These are phyloP conservation scores for Tachysurus fulvidraco DNA, from an alignment of 2,113 vertebrate genomes.

Conservation along the genomic window DNA sequence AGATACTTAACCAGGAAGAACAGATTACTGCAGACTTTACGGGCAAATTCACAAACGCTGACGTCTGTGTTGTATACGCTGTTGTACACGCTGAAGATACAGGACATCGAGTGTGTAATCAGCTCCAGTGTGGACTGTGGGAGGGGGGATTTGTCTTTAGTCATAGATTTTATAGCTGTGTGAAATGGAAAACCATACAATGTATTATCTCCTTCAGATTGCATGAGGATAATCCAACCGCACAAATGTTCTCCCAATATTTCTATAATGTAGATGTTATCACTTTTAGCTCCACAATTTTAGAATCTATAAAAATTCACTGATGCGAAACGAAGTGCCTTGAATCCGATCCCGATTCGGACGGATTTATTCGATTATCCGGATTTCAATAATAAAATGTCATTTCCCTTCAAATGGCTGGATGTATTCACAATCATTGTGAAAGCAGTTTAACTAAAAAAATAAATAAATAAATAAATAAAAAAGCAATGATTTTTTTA, in stretches of 20 bases:
- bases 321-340: no score
- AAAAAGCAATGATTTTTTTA: no score
- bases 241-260: not conserved
- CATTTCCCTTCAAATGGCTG: no score
- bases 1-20: not conserved
- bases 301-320: no score
- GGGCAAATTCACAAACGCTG: conserved; percentile 11
- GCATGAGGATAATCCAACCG: not conserved
- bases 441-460: not conserved
- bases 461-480: no score
- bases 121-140: not conserved
- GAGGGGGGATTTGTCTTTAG: not conserved
- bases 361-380: no score
- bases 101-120: not conserved
- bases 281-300: not conserved
- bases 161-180: not conserved
- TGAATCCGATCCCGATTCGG: not conserved
- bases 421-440: no score
- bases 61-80: no score
- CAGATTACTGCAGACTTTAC: not conserved
- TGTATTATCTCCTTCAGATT: not conserved
- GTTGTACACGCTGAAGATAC: not conserved
- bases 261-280: not conserved
- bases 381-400: no score
- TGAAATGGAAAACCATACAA: no score